A percentile compares a stretch with the other conserved stretches of the same genome.
Evolutionary conservation across 2,113 vertebrate genomes (phyloP).

Genomic region (Sebastes schlegelii): DNA sequence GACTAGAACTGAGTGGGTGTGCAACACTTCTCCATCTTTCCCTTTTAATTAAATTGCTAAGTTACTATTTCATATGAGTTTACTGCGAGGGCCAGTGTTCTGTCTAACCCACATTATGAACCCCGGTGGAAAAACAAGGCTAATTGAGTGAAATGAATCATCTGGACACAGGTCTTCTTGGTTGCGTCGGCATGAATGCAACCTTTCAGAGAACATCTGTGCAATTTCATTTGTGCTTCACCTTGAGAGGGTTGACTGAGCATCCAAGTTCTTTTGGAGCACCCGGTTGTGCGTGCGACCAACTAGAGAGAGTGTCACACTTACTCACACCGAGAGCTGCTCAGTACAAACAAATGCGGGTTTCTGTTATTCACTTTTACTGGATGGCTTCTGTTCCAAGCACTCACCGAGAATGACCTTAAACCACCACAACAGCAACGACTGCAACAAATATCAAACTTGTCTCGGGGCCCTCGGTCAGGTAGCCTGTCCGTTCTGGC

Average conservation of each 20-base stretch:
- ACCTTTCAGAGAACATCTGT: constrained; percentile 42
- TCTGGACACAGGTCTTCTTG: constrained; percentile 32
- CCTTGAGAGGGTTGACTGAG: constrained; percentile 44
- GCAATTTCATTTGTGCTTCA: constrained; percentile 35
- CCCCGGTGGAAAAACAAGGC: constrained; percentile 31
- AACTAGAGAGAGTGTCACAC: neutral
- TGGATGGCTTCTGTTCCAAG: constrained; percentile 6
- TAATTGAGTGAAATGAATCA: constrained; percentile 59
- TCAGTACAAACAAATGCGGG: neutral
- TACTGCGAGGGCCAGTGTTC: constrained; percentile 35
- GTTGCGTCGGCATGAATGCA: constrained; percentile 6
- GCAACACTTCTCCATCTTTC: constrained; percentile 56
- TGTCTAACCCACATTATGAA: constrained; percentile 20
- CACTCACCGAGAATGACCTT: constrained; percentile 27
- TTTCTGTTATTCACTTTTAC: constrained; percentile 1
- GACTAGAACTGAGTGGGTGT: constrained; percentile 63
- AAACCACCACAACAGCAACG: constrained; percentile 8
- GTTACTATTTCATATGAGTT: constrained; percentile 58
- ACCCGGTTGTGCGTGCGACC: neutral
- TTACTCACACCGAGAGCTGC: neutral
- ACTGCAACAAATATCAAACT: constrained; percentile 32
- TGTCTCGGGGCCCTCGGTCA: constrained; percentile 19
- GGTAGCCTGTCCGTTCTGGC: constrained; percentile 10
- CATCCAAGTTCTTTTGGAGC: constrained; percentile 1
- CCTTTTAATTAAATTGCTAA: constrained; percentile 64